These are phyloP conservation scores for Solenopsis fugax DNA, from an alignment of 1,140 invertebrate genomes.

Conservation along the genomic window DNA sequence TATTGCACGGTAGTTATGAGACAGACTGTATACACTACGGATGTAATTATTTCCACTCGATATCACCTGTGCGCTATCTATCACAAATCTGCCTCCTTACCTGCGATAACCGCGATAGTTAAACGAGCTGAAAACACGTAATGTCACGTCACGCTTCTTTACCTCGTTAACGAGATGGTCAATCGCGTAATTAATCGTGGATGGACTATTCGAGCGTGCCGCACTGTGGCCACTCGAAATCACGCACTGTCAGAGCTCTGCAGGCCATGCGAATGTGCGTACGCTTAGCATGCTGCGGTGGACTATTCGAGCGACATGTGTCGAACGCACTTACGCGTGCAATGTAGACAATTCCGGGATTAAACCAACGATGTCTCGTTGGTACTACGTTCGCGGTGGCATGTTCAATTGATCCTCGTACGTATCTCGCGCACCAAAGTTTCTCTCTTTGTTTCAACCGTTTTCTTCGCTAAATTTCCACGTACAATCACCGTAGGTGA, in stretches of 20 bases:
- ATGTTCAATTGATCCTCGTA: constrained; percentile 28
- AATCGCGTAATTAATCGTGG: constrained; percentile 59
- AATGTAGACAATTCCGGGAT: constrained; percentile 52
- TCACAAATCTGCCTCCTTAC: constrained; percentile 1
- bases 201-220: constrained; percentile 31
- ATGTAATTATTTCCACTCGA: background rate
- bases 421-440: background rate
- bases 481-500: background rate
- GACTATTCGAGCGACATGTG: constrained; percentile 53
- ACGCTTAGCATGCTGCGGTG: constrained; percentile 28
- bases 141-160: constrained; percentile 42
- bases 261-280: background rate
- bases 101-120: background rate
- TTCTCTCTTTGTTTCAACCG: background rate
- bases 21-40: background rate
- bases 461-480: background rate
- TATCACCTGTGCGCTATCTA: background rate
- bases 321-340: constrained; percentile 59
- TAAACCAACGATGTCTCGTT: constrained; percentile 53
- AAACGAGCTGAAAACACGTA: background rate
- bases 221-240: constrained; percentile 39
- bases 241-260: constrained; percentile 25
- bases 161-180: constrained; percentile 42
- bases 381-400: background rate
- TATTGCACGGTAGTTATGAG: background rate